phyloP scores from a whole-genome alignment of 2,888 invertebrate species.

The Dione juno region DNA sequence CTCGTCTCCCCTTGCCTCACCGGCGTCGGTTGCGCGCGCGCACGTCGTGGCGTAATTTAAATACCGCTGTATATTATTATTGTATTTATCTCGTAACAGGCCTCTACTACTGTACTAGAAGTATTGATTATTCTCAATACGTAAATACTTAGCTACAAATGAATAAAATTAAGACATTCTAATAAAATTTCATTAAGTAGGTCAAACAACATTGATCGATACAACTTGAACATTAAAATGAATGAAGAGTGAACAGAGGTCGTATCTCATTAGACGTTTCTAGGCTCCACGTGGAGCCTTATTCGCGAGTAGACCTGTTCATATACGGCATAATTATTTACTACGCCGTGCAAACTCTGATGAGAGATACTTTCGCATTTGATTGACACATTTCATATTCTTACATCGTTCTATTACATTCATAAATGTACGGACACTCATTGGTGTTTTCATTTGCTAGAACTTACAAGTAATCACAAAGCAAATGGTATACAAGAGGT shows the following conservation, averaged over 20 bases:
- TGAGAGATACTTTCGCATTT: background rate
- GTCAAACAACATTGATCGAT: background rate
- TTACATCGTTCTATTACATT: no score
- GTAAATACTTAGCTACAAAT: background rate
- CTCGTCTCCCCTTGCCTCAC: constrained; percentile 37
- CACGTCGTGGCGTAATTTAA: constrained; percentile 33
- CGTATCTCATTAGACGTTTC: constrained; percentile 19
- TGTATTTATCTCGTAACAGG: constrained; percentile 12
- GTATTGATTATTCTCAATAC: background rate
- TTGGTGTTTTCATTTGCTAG: no score
- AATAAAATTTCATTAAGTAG: background rate
- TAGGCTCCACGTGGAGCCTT: constrained; percentile 25
- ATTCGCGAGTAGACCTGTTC: constrained; percentile 10
- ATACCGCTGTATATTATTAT: constrained; percentile 32
- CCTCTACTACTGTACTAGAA: constrained; percentile 26
- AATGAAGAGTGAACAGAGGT: background rate
- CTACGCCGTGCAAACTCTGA: background rate
- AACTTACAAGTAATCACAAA: no score
- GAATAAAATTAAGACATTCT: background rate
- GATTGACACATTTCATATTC: no score
- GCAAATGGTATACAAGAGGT: no score
- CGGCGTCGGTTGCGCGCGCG: constrained; percentile 43
- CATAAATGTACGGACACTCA: no score
- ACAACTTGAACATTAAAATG: no score
- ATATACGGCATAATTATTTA: no score